phyloP scores from a whole-genome alignment of 2,797 vertebrate species.

The Lagodon rhomboides region DNA sequence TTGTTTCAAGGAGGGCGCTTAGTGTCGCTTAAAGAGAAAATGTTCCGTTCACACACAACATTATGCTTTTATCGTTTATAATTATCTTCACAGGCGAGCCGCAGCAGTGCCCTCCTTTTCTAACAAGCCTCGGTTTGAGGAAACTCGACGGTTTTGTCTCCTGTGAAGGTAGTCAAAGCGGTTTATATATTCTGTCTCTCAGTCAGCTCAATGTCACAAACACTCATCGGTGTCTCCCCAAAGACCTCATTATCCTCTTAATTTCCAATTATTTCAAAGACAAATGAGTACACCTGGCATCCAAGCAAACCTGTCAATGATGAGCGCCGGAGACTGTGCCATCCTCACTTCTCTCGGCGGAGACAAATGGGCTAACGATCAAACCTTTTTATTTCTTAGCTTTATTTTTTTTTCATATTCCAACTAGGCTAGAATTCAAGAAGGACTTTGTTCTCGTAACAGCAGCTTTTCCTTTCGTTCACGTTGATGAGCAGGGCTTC shows the following conservation, averaged over 20 bases:
- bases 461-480: constrained; percentile 16
- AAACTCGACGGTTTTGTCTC: constrained; percentile 41
- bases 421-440: constrained; percentile 43
- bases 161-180: constrained; percentile 59
- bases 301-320: constrained; percentile 64
- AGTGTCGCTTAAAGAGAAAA: not conserved
- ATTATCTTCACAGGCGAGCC: constrained; percentile 29
- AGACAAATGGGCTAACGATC: constrained; percentile 67
- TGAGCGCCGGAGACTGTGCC: constrained; percentile 61
- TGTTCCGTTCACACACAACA: not conserved
- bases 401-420: constrained; percentile 17
- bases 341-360: constrained; percentile 47
- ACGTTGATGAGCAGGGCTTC: not conserved
- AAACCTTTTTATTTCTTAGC: constrained; percentile 42
- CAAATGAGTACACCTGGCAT: constrained; percentile 79
- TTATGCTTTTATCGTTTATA: constrained; percentile 2
- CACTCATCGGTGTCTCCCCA: constrained; percentile 69
- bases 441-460: constrained; percentile 20
- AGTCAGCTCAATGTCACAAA: constrained; percentile 68
- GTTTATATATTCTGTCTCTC: constrained; percentile 62
- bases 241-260: constrained; percentile 83
- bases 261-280: constrained; percentile 84
- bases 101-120: constrained; percentile 16
- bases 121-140: constrained; percentile 20
- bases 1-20: not conserved